phyloP scores from a whole-genome alignment of 2,888 invertebrate species.

The Agrenia bidenticulata region DNA sequence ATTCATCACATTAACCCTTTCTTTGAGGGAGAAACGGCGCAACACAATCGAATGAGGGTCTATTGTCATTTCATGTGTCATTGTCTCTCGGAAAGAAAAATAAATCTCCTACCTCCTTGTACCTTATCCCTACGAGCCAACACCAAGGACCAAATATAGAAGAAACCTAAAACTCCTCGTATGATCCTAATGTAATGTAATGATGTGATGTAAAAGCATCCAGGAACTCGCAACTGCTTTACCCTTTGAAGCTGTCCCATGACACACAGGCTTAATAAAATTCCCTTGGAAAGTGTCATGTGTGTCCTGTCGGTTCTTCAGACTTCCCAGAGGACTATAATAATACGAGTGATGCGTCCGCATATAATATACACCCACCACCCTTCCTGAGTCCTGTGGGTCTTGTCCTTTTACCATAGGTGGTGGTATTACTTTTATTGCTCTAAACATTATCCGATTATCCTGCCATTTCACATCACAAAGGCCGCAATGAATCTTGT shows the following conservation, averaged over 20 bases:
- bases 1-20: slow-evolving; percentile 32
- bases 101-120: slow-evolving; percentile 4
- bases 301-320: background rate
- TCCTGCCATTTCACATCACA: background rate
- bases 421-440: no score
- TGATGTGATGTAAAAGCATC: no score
- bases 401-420: no score
- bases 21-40: slow-evolving; percentile 14
- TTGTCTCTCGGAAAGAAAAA: slow-evolving; percentile 25
- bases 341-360: background rate
- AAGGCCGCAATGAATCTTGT: background rate
- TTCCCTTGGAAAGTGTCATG: slow-evolving; percentile 3
- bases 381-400: no score
- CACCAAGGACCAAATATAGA: background rate
- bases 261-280: background rate
- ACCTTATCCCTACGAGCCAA: background rate
- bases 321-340: background rate
- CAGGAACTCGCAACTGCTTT: background rate
- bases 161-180: no score
- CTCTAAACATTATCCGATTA: slow-evolving; percentile 4
- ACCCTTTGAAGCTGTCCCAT: slow-evolving; percentile 1
- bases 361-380: background rate
- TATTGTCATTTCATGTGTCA: slow-evolving; percentile 31
- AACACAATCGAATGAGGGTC: slow-evolving; percentile 20
- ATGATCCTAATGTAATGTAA: no score